Evolutionary conservation across 2,113 vertebrate species (phyloP), one percentile per base, ranked within the genome.

Genomic region (Sprattus sprattus): DNA sequence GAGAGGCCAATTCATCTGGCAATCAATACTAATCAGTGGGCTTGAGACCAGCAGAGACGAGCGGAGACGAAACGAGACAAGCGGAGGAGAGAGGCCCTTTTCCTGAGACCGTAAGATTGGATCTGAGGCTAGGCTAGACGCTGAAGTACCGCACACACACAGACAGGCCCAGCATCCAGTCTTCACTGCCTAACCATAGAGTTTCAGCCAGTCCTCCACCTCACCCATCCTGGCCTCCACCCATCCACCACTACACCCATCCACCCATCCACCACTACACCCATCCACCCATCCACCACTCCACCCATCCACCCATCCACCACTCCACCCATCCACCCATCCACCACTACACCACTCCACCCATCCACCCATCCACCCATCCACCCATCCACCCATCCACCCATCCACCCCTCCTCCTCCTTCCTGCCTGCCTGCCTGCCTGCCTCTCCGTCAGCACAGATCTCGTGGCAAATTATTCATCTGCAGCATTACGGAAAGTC

Each of bases 11-110:
- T 94, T 95, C 93, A 88, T 87, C 91, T 87, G 89, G 89, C 92
- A 93, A 96, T 95, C 95, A 94, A 96, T 96, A 95, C 89, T 92
- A 94, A 96, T 95, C 93, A 96, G 71, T 11, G 9, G 71, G 71
- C 13, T 13, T 28, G 8, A 75, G 67, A 75, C 67, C 28, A 71
- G 11, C 10, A 28, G 67, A 32, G 67, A 16, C 4, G 52, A 18
- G 28, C 1, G 67, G 11, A 32, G 67, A n/a, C 8, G 64, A 67
- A 8, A 44, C 9, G 71, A 78, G 71, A 78, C 4, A 11, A 78
- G 71, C 13, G 8, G 28, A 1, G 13, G 15, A 11, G 32, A 78
- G 71, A 60, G 54, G 18, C 18, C 6, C 54, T 20, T 57, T 20
- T 20, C 4, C 54, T 57, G 28, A 78, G 25, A 39, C 11, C 71